Conservation (phyloP, 2,113 vertebrate genomes). For the Gila orcuttii region DNA sequence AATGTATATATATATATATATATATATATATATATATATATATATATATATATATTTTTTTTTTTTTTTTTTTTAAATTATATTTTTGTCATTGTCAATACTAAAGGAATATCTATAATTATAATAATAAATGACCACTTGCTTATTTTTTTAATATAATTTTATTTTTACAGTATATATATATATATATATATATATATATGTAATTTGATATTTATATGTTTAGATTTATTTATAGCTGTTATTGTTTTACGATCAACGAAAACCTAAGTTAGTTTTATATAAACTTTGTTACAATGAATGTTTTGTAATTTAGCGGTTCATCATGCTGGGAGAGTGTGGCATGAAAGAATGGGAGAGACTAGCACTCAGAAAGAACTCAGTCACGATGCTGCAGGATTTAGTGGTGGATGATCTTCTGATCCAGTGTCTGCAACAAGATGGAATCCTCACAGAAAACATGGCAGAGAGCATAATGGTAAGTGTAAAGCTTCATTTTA, state of each 20-base stretch:
- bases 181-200: neutral
- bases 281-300: neutral
- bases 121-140: neutral
- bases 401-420: slow-evolving; percentile 78
- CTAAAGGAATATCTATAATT: neutral
- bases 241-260: neutral
- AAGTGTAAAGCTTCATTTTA: neutral
- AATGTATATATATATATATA: too few relatives aligned
- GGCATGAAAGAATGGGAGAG: slow-evolving; percentile 72
- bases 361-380: slow-evolving; percentile 62
- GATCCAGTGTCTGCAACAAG: slow-evolving; percentile 70
- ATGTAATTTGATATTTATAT: neutral
- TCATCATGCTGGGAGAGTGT: slow-evolving; percentile 69
- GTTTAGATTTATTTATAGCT: too few relatives aligned
- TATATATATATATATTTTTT: too few relatives aligned
- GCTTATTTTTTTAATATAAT: neutral
- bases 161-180: neutral
- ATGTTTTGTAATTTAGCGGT: slow-evolving; percentile 32
- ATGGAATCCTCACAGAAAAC: slow-evolving; percentile 73
- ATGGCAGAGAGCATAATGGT: slow-evolving; percentile 79
- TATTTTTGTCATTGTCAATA: neutral
- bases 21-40: too few relatives aligned
- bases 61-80: too few relatives aligned
- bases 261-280: neutral
- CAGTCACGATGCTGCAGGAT: slow-evolving; percentile 65